Percentiles rank a stretch among this genome's conserved stretches.
Evolutionary conservation across 2,797 vertebrate genomes (phyloP).

Genomic region (Dermochelys coriacea): DNA sequence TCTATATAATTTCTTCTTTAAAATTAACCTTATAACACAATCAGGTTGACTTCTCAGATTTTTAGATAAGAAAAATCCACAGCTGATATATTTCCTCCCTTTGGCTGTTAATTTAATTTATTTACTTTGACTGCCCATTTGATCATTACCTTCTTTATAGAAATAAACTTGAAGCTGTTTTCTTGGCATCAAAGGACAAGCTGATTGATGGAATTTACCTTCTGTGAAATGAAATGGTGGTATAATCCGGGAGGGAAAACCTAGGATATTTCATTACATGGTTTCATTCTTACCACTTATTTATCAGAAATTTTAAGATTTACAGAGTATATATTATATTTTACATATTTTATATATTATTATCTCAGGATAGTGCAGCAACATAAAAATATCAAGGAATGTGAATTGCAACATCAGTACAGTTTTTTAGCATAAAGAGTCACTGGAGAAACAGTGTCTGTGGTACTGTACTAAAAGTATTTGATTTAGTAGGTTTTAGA

Average conservation of each 20-base stretch:
- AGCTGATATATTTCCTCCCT: neutral
- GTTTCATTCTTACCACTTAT: neutral
- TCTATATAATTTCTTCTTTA: constrained; percentile 1
- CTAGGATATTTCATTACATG: neutral
- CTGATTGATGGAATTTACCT: constrained; percentile 53
- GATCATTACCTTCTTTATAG: constrained; percentile 2
- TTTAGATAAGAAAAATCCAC: constrained; percentile 15
- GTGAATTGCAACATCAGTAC: neutral
- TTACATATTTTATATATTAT: neutral
- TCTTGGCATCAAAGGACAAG: constrained; percentile 30
- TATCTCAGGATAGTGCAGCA: neutral
- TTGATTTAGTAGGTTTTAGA: neutral
- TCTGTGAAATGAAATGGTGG: constrained; percentile 32
- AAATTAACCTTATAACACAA: neutral
- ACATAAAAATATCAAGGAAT: neutral
- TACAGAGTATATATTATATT: neutral
- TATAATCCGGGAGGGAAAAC: neutral
- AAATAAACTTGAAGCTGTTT: constrained; percentile 27
- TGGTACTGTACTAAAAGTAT: neutral
- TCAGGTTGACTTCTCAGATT: neutral
- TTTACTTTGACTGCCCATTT: constrained; percentile 28
- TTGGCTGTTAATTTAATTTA: constrained; percentile 23
- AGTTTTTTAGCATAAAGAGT: neutral
- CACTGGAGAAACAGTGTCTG: neutral
- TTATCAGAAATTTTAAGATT: constrained; percentile 10